Evolutionary conservation across 1,140 invertebrate species (phyloP).

Genomic region (Drosophila dunni): DNA sequence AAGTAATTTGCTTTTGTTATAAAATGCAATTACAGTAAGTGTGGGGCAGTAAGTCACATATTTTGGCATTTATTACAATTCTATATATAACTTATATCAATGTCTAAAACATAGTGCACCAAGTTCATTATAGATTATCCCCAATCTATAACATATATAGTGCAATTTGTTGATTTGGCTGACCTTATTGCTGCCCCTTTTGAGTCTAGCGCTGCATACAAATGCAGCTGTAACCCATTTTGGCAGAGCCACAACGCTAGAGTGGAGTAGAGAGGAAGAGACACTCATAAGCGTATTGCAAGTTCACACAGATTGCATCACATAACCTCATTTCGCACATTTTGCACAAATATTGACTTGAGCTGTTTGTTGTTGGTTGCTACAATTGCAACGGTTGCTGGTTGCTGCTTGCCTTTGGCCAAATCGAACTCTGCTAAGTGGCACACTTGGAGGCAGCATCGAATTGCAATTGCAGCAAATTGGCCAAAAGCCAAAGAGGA

Average conservation of each 20-base stretch:
- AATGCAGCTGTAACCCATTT: constrained; percentile 42
- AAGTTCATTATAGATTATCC: neutral
- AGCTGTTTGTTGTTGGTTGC: constrained; percentile 14
- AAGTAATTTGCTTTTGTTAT: constrained; percentile 14
- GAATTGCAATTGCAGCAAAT: constrained; percentile 70
- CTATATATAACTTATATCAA: no score
- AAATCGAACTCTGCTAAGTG: constrained; percentile 54
- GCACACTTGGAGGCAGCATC: constrained; percentile 60
- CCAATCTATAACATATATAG: neutral
- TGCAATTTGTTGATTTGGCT: constrained; percentile 20
- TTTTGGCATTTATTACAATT: no score
- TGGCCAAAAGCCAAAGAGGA: constrained; percentile 56
- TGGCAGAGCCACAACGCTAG: constrained; percentile 1
- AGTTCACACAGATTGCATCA: constrained; percentile 60
- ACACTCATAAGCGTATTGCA: constrained; percentile 36
- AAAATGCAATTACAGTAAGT: neutral
- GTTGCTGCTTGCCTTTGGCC: constrained; percentile 33
- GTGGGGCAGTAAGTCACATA: no score
- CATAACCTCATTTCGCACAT: constrained; percentile 45
- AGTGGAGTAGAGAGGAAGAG: neutral
- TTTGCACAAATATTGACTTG: constrained; percentile 54
- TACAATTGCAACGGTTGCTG: neutral
- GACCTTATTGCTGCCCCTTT: constrained; percentile 29
- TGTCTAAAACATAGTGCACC: neutral
- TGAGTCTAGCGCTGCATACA: constrained; percentile 33